Conservation (phyloP, 2,797 vertebrate species). For the Selene dorsalis region DNA sequence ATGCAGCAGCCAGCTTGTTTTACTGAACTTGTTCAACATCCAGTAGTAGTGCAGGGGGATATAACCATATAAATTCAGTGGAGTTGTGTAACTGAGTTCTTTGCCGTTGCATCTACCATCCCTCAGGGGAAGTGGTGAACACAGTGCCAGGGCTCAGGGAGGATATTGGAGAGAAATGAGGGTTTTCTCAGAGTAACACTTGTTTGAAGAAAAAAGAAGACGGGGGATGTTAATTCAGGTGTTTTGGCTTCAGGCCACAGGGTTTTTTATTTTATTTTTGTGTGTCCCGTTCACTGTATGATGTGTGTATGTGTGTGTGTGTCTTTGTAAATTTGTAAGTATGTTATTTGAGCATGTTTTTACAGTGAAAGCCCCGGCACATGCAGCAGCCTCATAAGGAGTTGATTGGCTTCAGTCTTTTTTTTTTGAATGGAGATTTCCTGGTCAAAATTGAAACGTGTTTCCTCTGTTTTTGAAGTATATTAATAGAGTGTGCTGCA, state of each 20-base stretch:
- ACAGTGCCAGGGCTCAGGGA: conserved; percentile 45
- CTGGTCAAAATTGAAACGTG: conserved; percentile 75
- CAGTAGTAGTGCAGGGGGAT: conserved; percentile 25
- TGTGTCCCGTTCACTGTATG: conserved; percentile 29
- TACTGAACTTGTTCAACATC: conserved; percentile 20
- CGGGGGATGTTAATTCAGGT: conserved; percentile 72
- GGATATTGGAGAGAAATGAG: conserved; percentile 56
- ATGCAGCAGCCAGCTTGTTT: conserved; percentile 37
- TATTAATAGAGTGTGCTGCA: conserved; percentile 70
- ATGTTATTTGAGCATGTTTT: conserved; percentile 76
- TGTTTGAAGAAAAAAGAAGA: conserved; percentile 52
- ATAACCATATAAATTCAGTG: conserved; percentile 11
- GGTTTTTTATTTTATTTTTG: conserved; percentile 24
- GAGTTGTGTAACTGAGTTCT: conserved; percentile 38
- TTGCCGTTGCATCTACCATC: conserved; percentile 71
- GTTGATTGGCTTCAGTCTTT: conserved; percentile 64
- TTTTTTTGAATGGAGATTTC: conserved; percentile 67
- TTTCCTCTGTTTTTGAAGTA: conserved; percentile 69
- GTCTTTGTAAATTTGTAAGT: conserved; percentile 48
- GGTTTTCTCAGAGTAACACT: conserved; percentile 27
- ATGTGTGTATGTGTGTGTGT: conserved; percentile 40
- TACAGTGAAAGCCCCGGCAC: conserved; percentile 66
- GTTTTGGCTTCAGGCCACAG: conserved; percentile 51
- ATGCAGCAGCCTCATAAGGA: conserved; percentile 74
- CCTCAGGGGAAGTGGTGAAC: conserved; percentile 63